A percentile compares a stretch with the other conserved stretches of the same genome.
Evolutionary conservation across 2,888 invertebrate genomes (phyloP).

Genomic region (Dasypolia templi): DNA sequence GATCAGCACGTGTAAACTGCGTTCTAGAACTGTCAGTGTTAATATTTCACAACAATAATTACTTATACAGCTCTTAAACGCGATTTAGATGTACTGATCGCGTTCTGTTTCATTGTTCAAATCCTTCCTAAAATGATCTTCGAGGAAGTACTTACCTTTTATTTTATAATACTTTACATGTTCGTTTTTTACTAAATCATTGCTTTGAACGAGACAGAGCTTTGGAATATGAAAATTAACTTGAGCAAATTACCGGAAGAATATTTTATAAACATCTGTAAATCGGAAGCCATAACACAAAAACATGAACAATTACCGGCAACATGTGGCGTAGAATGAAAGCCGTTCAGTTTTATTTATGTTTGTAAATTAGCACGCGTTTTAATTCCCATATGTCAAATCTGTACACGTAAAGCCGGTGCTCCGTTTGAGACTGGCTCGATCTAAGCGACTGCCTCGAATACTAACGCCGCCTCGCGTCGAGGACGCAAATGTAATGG

Average conservation of each 20-base stretch:
- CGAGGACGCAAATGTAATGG: conserved; percentile 42
- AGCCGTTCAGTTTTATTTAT: conserved; percentile 59
- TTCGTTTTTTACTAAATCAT: not conserved
- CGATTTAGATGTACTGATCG: too few relatives aligned
- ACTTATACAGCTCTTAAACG: too few relatives aligned
- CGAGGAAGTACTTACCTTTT: too few relatives aligned
- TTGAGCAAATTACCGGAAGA: conserved; percentile 30
- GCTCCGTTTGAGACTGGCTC: conserved; percentile 48
- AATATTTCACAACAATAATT: too few relatives aligned
- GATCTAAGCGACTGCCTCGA: conserved; percentile 49
- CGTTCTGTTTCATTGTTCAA: too few relatives aligned
- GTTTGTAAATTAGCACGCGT: conserved; percentile 63
- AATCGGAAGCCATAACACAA: conserved; percentile 45
- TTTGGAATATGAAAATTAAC: not conserved
- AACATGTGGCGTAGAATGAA: conserved; percentile 62
- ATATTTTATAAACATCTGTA: conserved; percentile 35
- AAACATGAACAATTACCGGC: conserved; percentile 52
- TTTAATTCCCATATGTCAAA: conserved; percentile 65
- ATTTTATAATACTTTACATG: not conserved
- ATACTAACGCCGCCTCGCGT: conserved; percentile 56
- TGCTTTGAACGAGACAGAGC: not conserved
- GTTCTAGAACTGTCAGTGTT: too few relatives aligned
- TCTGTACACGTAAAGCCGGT: conserved; percentile 57
- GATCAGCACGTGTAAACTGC: too few relatives aligned
- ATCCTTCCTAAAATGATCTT: too few relatives aligned